Evolutionary conservation across 2,888 invertebrate genomes (phyloP).

Genomic region (Pyrgus malvae): DNA sequence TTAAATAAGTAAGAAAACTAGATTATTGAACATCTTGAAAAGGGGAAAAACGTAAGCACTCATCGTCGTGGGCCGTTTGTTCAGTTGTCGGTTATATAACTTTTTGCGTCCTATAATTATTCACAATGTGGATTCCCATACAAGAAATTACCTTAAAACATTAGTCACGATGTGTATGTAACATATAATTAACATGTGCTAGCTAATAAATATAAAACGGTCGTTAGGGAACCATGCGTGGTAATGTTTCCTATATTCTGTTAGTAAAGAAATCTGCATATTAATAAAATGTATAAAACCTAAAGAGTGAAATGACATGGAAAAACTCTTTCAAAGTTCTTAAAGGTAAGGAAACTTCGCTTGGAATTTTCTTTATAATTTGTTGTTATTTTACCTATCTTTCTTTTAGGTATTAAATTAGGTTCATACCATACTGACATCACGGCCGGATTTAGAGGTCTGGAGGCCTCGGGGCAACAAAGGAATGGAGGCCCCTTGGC

Average conservation of each 20-base stretch:
- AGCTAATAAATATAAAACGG: slow-evolving; percentile 17
- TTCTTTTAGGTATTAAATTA: too few relatives aligned
- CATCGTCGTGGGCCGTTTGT: slow-evolving; percentile 6
- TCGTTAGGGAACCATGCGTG: slow-evolving; percentile 5
- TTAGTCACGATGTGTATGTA: slow-evolving; percentile 21
- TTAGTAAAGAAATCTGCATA: background rate
- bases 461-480: too few relatives aligned
- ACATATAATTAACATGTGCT: slow-evolving; percentile 12
- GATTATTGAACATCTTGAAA: slow-evolving; percentile 15
- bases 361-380: too few relatives aligned
- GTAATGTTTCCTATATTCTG: background rate
- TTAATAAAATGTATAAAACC: background rate
- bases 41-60: slow-evolving; percentile 13
- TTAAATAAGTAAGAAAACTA: background rate
- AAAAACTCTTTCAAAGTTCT: too few relatives aligned
- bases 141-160: slow-evolving; percentile 26
- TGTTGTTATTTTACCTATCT: too few relatives aligned
- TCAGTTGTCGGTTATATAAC: slow-evolving; percentile 4
- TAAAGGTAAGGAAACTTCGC: too few relatives aligned
- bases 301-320: too few relatives aligned
- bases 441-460: too few relatives aligned
- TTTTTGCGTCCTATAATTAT: slow-evolving; percentile 24
- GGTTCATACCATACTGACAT: too few relatives aligned
- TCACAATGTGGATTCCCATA: slow-evolving; percentile 23
- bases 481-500: too few relatives aligned